A percentile compares a stretch with the other conserved stretches of the same genome.
Evolutionary conservation across 1,140 invertebrate species (phyloP).

Genomic region (Diorhabda sublineata): DNA sequence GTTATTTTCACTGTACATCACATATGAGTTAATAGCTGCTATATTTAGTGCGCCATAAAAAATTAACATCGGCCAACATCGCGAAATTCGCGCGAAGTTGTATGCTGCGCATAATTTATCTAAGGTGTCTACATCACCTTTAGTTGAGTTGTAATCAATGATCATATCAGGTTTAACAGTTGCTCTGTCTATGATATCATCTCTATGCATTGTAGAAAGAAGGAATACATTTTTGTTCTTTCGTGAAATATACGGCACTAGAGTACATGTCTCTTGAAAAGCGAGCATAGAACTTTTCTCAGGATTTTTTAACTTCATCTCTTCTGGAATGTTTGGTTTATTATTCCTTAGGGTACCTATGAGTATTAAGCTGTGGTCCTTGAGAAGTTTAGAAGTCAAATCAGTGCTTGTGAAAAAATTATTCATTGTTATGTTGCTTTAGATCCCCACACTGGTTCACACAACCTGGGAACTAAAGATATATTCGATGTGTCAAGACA

Average conservation of each 20-base stretch:
- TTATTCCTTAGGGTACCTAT: conserved; percentile 1
- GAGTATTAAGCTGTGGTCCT: not conserved
- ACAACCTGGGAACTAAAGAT: not conserved
- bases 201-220: not conserved
- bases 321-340: not conserved
- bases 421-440: not conserved
- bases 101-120: not conserved
- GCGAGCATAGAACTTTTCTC: not conserved
- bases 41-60: conserved; percentile 1
- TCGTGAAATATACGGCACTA: not conserved
- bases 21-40: not conserved
- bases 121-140: not conserved
- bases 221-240: conserved; percentile 7
- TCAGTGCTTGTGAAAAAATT: not conserved
- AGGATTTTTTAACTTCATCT: not conserved
- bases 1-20: not conserved
- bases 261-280: not conserved
- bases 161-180: not conserved
- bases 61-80: not conserved
- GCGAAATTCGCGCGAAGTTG: not conserved
- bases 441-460: not conserved
- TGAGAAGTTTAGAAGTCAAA: not conserved
- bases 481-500: no score
- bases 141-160: not conserved
- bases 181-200: not conserved